A percentile compares a stretch with the other conserved stretches of the same genome.
Conservation (phyloP, 2,113 vertebrate genomes). For the Mormoops blainvillei region DNA sequence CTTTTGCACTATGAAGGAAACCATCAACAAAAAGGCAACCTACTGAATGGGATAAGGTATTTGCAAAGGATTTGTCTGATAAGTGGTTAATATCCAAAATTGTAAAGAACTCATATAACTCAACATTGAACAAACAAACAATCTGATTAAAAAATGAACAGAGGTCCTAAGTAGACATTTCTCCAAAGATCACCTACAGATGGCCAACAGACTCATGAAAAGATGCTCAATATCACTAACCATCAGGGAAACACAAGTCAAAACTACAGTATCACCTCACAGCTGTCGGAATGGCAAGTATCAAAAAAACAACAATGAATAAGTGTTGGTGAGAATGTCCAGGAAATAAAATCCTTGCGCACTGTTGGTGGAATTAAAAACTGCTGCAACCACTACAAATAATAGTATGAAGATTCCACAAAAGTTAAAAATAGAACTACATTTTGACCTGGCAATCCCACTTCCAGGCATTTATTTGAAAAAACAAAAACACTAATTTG, state of each 20-base stretch:
- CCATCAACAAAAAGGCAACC: neutral
- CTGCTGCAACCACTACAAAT: neutral
- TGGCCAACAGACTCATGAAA: neutral
- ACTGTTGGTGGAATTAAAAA: neutral
- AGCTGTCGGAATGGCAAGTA: neutral
- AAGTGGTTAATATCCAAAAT: too few relatives aligned
- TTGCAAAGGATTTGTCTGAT: too few relatives aligned
- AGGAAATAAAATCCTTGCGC: neutral
- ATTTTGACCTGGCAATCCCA: too few relatives aligned
- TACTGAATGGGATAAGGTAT: too few relatives aligned
- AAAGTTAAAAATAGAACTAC: too few relatives aligned
- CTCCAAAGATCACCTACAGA: too few relatives aligned
- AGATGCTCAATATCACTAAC: neutral
- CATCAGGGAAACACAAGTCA: neutral
- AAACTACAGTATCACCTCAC: neutral
- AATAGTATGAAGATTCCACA: neutral
- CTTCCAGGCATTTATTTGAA: too few relatives aligned
- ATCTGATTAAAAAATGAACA: neutral
- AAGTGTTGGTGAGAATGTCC: neutral
- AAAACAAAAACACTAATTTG: too few relatives aligned
- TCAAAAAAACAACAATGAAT: neutral
- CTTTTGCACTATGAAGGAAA: neutral
- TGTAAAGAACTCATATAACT: too few relatives aligned
- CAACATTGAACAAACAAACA: too few relatives aligned
- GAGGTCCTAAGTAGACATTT: neutral